Base-by-base conservation (phyloP, 2,113 vertebrate species). In the Peromyscus californicus region DNA sequence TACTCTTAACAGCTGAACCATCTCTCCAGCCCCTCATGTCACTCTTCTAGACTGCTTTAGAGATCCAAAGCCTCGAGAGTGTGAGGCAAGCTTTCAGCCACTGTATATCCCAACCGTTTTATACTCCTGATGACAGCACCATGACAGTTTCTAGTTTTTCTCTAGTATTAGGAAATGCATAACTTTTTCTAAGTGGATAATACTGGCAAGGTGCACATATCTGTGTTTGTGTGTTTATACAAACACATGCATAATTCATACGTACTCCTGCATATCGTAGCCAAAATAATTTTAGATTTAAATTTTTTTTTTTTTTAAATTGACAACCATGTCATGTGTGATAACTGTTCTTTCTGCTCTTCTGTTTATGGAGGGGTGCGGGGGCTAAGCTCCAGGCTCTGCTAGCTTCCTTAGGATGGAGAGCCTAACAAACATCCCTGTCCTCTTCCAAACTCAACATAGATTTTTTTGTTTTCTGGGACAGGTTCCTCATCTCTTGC, bases 141-240 rank as follows among this genome's bases (percentile, higher is more conserved):
- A 19, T 7, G 10, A 61, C 33, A 26, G 4, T 45, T 61, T 42
- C 57, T 63, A 42, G n/a, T 88, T 92, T 78, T 80, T 22, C 10
- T 57, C 21, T 45, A 22, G 15, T 69, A 65, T 74, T 65, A 89
- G 24, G 36, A 86, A 92, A 69, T 84, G 67, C 54, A 31, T 42
- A 90, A n/a, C 22, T 78, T 94, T 89, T 94, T 45, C 48, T 45
- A 86, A 94, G 33, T 59, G 72, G 51, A n/a, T 84, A 72, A 75
- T 42, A 78, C 39, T 45, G 39, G 39, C 61, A 63, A 83, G 54
- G 54, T 17, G 21, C 31, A 31, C 31, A 19, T 10, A 17, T 29
- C 33, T 61, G 36, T n/a, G 54, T 39, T 59, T 39, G 51, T 82
- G 19, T 82, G 5, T 42, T n/a, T 70, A n/a, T 70, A 70, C 69